These are phyloP conservation scores for Poeciliopsis occidentalis DNA, from an alignment of 2,113 vertebrate genomes.

Conservation along the genomic window DNA sequence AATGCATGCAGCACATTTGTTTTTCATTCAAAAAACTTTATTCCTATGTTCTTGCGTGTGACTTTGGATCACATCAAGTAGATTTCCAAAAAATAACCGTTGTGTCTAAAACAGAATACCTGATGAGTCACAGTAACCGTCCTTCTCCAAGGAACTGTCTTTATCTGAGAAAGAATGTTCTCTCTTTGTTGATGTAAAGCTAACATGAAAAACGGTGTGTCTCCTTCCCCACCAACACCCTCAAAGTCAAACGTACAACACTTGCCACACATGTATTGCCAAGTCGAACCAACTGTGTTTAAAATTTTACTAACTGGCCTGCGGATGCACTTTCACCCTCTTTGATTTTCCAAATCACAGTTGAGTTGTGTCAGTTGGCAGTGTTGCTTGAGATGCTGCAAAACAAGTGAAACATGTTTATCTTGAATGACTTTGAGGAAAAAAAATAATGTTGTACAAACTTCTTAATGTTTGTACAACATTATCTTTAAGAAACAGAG, in stretches of 20 bases:
- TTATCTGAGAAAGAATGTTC: background rate
- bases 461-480: too few relatives aligned
- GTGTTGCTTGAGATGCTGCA: constrained; percentile 2
- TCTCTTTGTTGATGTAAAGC: background rate
- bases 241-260: background rate
- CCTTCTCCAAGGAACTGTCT: background rate
- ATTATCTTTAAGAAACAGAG: background rate
- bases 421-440: background rate
- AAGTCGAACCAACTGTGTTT: background rate
- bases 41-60: background rate
- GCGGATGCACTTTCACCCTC: background rate
- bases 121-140: background rate
- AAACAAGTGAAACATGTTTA: constrained; percentile 31
- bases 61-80: background rate
- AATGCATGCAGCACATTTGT: background rate
- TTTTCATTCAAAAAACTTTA: background rate
- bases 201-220: constrained; percentile 3
- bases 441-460: too few relatives aligned
- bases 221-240: background rate
- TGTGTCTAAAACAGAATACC: background rate
- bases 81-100: background rate
- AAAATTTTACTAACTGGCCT: background rate
- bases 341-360: background rate
- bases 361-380: background rate
- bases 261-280: constrained; percentile 14